Evolutionary conservation across 2,797 vertebrate species (phyloP).

Genomic region (Carduelis carduelis): DNA sequence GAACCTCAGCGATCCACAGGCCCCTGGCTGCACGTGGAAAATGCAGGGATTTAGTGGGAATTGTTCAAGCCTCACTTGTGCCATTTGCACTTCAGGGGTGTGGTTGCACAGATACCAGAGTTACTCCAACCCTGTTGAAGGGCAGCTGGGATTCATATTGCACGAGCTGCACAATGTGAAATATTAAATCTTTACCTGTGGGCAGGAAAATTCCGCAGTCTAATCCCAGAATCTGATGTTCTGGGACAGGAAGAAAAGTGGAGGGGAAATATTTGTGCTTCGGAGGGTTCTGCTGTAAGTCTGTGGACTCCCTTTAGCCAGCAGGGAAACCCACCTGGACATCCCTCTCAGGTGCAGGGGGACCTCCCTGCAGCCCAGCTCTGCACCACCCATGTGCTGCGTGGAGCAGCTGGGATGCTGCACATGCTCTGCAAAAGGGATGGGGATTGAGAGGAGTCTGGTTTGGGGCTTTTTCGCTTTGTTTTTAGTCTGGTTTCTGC

Average conservation of each 20-base stretch:
- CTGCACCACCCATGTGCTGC: accelerated
- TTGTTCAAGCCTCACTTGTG: neutral
- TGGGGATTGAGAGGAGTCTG: neutral
- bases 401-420: neutral
- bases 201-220: neutral
- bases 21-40: neutral
- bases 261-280: neutral
- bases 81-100: neutral
- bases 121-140: neutral
- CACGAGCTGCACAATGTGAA: neutral
- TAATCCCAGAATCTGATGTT: neutral
- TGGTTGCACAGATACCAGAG: neutral
- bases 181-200: neutral
- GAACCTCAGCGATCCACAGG: neutral
- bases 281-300: neutral
- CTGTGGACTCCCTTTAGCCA: neutral
- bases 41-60: accelerated
- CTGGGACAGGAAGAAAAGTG: neutral
- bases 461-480: neutral
- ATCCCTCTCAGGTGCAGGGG: neutral
- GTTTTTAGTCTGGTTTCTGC: neutral
- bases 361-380: neutral
- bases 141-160: neutral
- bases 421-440: neutral
- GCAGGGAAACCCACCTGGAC: neutral